These are phyloP conservation scores for Brenthis daphne DNA, from an alignment of 2,888 invertebrate genomes.

Conservation along the genomic window DNA sequence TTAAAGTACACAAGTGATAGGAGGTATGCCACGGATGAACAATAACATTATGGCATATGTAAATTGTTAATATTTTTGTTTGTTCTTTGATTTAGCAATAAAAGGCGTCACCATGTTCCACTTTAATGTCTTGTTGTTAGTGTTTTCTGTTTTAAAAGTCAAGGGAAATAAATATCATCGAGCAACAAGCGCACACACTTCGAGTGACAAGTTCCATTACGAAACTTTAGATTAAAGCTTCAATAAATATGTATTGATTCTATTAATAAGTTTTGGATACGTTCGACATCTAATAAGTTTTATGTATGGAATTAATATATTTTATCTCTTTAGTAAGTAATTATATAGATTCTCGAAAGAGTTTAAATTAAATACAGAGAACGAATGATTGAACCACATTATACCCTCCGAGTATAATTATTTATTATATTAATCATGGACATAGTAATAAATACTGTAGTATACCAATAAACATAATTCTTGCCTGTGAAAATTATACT, in stretches of 20 bases:
- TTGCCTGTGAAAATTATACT: constrained; percentile 29
- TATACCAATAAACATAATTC: constrained; percentile 21
- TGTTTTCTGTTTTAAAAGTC: constrained; percentile 39
- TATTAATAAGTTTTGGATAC: too few species aligned
- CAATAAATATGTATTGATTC: not conserved
- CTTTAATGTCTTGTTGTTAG: constrained; percentile 34
- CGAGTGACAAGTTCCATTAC: constrained; percentile 20
- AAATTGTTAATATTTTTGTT: constrained; percentile 49
- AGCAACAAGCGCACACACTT: constrained; percentile 22
- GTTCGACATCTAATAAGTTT: too few species aligned
- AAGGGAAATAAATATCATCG: constrained; percentile 39
- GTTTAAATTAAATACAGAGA: not conserved
- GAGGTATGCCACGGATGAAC: constrained; percentile 16
- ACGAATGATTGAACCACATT: not conserved
- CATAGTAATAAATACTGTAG: constrained; percentile 21
- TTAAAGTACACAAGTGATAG: constrained; percentile 20
- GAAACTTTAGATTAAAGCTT: constrained; percentile 9
- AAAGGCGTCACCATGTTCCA: constrained; percentile 45
- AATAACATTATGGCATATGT: constrained; percentile 42
- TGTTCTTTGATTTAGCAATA: constrained; percentile 49
- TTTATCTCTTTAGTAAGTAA: too few species aligned
- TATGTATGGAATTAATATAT: too few species aligned
- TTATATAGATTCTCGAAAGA: too few species aligned
- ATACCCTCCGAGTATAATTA: not conserved
- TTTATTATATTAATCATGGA: constrained; percentile 19